These are phyloP conservation scores for Macrotis lagotis DNA, from an alignment of 2,113 vertebrate genomes.

Conservation along the genomic window DNA sequence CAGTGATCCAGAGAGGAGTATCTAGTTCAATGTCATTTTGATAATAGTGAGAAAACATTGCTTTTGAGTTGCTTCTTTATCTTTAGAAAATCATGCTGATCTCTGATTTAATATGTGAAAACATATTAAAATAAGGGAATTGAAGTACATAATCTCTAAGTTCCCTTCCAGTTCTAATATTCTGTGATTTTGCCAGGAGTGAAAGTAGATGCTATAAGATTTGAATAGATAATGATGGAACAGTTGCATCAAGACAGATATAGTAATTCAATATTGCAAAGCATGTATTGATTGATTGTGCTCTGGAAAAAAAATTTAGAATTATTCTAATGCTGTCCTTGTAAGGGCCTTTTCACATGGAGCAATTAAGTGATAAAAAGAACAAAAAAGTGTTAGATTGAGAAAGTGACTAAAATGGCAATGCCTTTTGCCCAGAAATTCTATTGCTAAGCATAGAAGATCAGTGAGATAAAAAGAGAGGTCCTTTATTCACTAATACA, in stretches of 20 bases:
- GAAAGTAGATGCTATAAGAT: neutral
- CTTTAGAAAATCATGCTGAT: neutral
- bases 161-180: neutral
- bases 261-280: neutral
- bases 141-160: neutral
- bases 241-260: neutral
- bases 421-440: neutral
- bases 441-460: neutral
- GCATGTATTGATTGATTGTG: neutral
- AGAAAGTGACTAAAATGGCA: neutral
- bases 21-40: neutral
- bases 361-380: neutral
- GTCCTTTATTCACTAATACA: neutral
- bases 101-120: too few species aligned
- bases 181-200: neutral
- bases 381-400: neutral
- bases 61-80: neutral
- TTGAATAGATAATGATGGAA: neutral
- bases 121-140: neutral
- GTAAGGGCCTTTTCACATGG: neutral
- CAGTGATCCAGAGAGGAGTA: constrained; percentile 19
- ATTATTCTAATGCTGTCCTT: neutral
- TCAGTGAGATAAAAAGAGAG: neutral
- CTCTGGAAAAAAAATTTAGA: neutral
- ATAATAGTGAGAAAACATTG: neutral